These are phyloP conservation scores for Ptiloglossa arizonensis DNA, from an alignment of 1,140 invertebrate genomes.

Conservation along the genomic window DNA sequence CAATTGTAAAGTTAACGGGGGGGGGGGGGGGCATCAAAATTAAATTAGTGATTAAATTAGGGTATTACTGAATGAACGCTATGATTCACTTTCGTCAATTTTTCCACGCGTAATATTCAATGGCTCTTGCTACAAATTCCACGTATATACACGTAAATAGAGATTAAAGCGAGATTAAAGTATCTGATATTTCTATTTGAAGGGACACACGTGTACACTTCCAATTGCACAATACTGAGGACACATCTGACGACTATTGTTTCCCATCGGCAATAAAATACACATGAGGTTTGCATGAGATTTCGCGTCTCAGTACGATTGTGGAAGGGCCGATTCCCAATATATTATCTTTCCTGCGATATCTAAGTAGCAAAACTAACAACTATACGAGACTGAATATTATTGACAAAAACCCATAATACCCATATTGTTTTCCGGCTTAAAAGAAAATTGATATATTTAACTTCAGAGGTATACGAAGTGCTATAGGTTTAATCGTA, in stretches of 20 bases:
- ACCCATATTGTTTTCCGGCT: too few species aligned
- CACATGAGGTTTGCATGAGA: background rate
- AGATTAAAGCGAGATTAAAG: background rate
- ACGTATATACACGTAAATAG: background rate
- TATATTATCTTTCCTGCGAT: slow-evolving; percentile 1
- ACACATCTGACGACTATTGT: background rate
- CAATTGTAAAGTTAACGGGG: background rate
- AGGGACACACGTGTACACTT: background rate
- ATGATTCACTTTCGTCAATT: background rate
- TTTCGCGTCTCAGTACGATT: background rate
- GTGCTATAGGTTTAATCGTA: too few species aligned
- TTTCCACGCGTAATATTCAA: background rate
- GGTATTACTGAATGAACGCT: background rate
- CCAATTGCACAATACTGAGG: too few species aligned
- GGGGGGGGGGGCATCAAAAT: too few species aligned
- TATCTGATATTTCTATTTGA: background rate
- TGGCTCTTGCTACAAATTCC: background rate
- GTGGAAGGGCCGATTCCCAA: background rate
- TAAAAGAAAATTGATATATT: too few species aligned
- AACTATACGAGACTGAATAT: background rate
- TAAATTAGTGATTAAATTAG: slow-evolving; percentile 1
- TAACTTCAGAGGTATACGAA: too few species aligned
- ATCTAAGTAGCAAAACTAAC: background rate
- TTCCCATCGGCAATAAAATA: background rate
- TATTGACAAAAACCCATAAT: background rate